Evolutionary conservation across 1,140 invertebrate species (phyloP).

Genomic region (Pogonomyrmex californicus): DNA sequence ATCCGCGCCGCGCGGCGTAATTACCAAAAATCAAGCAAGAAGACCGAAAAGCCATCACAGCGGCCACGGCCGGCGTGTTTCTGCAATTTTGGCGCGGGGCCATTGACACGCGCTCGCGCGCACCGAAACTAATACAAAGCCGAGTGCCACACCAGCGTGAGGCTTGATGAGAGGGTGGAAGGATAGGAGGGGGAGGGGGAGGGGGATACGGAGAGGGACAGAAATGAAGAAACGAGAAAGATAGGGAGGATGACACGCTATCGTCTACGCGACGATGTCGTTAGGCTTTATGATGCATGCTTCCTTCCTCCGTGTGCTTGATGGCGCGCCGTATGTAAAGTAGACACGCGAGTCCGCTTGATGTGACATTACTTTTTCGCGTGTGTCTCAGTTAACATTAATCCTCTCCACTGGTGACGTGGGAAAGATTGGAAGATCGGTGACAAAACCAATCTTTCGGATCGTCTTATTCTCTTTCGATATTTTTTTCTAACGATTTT

Average conservation of each 20-base stretch:
- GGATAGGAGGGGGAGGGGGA: background rate
- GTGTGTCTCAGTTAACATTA: constrained; percentile 31
- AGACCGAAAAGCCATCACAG: constrained; percentile 78
- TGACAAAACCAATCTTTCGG: background rate
- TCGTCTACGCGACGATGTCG: constrained; percentile 52
- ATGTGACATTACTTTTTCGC: background rate
- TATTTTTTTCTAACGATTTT: background rate
- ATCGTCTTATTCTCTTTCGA: background rate
- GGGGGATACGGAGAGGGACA: background rate
- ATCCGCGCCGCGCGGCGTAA: constrained; percentile 73
- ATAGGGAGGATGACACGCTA: constrained; percentile 8
- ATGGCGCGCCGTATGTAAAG: constrained; percentile 35
- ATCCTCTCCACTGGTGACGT: background rate
- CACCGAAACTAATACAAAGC: constrained; percentile 40
- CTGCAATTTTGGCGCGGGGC: constrained; percentile 78
- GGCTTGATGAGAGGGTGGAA: background rate
- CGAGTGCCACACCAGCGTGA: background rate
- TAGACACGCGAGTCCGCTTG: background rate
- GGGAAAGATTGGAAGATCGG: background rate
- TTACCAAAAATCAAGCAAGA: constrained; percentile 82
- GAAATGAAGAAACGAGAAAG: constrained; percentile 33
- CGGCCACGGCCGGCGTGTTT: constrained; percentile 73
- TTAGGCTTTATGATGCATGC: constrained; percentile 41
- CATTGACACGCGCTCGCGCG: constrained; percentile 72
- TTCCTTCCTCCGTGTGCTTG: constrained; percentile 4